Evolutionary conservation across 1,140 invertebrate species (phyloP), one percentile per base, ranked within the genome.

Genomic region (Lepidurus apus): DNA sequence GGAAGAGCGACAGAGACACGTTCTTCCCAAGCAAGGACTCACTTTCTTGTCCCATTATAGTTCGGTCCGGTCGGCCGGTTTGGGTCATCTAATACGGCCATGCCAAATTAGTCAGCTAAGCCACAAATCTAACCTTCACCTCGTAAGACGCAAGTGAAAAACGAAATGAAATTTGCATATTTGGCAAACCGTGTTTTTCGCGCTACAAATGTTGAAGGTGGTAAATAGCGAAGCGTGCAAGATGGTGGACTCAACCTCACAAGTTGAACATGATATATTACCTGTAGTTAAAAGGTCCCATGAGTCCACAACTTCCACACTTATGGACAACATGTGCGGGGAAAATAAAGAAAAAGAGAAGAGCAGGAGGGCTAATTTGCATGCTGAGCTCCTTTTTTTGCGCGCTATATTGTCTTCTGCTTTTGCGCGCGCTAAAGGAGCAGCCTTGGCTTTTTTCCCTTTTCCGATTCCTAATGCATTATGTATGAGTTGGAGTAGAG

Each of bases 181-280:
- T 34, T 34, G 34, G 1, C 34, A 3, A 34, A 34, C 3, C 2
- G 34, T 65, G 10, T 21, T 65, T 65, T 13, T 21, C 7, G 53
- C 53, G 13, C 0, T 21, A 17, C 21, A 13, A 13, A 21, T 65
- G 17, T 13, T 21, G 13, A 65, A 65, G 17, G 4, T 21, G 53
- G 9, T 21, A 7, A 21, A n/a, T 65, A 21, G 17, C n/a, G 21
- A 65, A 13, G 8, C 53, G 53, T 65, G 21, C 17, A n/a, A 65
- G 21, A 65, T 13, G 17, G 53, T 21, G 13, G 6, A 65, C 53
- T 13, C 53, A 13, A 21, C 53, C 53, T 34, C 34, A 34, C 53
- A 65, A 65, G 53, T 65, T 65, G 53, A 65, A 65, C 53, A 65
- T 65, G 53, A 65, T n/a, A n/a, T 13, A 65, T 65, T 65, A 65